Conservation (phyloP, 1,140 invertebrate species). For the Rhizoglyphus robini region DNA sequence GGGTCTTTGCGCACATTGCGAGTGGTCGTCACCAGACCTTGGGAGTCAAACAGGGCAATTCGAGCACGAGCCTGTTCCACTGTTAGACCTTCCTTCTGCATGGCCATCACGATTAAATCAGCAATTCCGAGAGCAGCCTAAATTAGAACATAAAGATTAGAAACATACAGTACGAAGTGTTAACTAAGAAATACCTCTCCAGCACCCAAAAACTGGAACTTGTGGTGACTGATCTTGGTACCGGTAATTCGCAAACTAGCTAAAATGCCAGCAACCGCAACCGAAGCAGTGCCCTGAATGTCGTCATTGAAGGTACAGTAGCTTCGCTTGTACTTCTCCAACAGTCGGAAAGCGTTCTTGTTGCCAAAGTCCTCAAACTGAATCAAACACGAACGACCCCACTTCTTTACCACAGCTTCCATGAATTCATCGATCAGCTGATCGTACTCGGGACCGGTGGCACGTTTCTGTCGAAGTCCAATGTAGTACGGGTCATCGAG, state of each 20-base stretch:
- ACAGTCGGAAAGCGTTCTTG: slow-evolving; percentile 75
- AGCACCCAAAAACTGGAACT: slow-evolving; percentile 77
- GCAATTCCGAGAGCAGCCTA: slow-evolving; percentile 73
- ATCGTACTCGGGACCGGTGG: slow-evolving; percentile 76
- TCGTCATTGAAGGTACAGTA: slow-evolving; percentile 96
- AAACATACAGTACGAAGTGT: background rate
- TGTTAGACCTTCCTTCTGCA: slow-evolving; percentile 60
- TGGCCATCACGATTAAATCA: slow-evolving; percentile 66
- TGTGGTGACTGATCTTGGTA: slow-evolving; percentile 54
- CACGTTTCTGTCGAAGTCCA: slow-evolving; percentile 70
- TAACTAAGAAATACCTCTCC: slow-evolving; percentile 44
- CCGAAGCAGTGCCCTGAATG: slow-evolving; percentile 79
- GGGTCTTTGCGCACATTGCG: slow-evolving; percentile 33
- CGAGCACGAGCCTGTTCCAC: slow-evolving; percentile 57
- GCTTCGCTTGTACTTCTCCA: slow-evolving; percentile 67
- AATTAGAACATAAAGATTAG: slow-evolving; percentile 12
- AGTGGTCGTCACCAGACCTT: slow-evolving; percentile 33
- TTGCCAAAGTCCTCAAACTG: slow-evolving; percentile 96
- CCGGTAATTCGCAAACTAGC: slow-evolving; percentile 64
- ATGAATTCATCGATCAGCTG: slow-evolving; percentile 96
- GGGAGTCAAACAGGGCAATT: slow-evolving; percentile 53
- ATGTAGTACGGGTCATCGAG: slow-evolving; percentile 90
- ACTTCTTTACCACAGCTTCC: slow-evolving; percentile 73
- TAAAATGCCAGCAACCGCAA: slow-evolving; percentile 75
- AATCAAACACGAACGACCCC: slow-evolving; percentile 36